Percentiles rank a stretch among this genome's conserved stretches.
These are phyloP conservation scores for Silurus meridionalis DNA, from an alignment of 2,113 vertebrate genomes.

Conservation along the genomic window DNA sequence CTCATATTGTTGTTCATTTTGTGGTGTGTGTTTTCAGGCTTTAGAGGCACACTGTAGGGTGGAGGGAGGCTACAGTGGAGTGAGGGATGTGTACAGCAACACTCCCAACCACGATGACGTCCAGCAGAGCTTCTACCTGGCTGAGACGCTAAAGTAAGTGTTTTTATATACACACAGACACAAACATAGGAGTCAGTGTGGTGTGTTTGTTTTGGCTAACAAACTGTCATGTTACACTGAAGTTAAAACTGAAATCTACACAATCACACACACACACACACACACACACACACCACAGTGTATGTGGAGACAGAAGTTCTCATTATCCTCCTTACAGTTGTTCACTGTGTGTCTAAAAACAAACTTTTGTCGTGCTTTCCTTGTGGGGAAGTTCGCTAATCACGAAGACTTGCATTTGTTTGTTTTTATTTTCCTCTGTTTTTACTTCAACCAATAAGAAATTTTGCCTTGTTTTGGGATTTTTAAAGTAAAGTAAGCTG, in stretches of 20 bases:
- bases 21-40: conserved; percentile 71
- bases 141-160: conserved; percentile 95
- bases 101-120: conserved; percentile 87
- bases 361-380: too few species aligned
- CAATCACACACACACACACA: neutral
- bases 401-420: too few species aligned
- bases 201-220: neutral
- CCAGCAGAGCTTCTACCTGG: conserved; percentile 96
- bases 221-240: neutral
- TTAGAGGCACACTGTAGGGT: conserved; percentile 89
- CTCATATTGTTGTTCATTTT: too few species aligned
- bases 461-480: too few species aligned
- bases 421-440: too few species aligned
- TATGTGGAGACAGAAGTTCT: too few species aligned
- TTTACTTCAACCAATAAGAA: too few species aligned
- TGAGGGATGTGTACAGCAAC: conserved; percentile 86
- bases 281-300: conserved; percentile 8
- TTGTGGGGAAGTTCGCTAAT: too few species aligned
- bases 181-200: neutral
- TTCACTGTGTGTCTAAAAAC: too few species aligned
- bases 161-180: conserved; percentile 2
- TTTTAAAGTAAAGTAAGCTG: too few species aligned
- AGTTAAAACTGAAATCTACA: neutral
- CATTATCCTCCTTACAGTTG: too few species aligned
- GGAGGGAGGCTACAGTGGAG: conserved; percentile 89